These are phyloP conservation scores for Hydrochoerus hydrochaeris DNA, from an alignment of 2,113 vertebrate genomes.

Conservation along the genomic window DNA sequence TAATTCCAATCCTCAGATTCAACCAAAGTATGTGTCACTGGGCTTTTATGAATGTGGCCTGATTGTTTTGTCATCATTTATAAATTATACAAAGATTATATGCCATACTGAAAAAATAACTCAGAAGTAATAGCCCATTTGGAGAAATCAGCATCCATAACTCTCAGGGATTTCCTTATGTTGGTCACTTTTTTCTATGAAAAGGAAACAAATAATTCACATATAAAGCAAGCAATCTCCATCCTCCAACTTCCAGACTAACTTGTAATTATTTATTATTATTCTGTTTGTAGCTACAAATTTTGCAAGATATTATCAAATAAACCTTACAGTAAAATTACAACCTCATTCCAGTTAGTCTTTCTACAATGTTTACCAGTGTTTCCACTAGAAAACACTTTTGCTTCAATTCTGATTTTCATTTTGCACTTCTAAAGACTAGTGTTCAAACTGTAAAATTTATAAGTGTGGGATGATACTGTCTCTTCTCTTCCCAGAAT, in stretches of 20 bases:
- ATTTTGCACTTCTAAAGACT: background rate
- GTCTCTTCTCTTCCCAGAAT: background rate
- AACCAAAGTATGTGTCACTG: slow-evolving; percentile 88
- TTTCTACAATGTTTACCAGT: background rate
- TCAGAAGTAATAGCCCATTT: slow-evolving; percentile 79
- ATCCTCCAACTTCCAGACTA: background rate
- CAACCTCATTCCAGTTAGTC: background rate
- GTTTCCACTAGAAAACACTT: background rate
- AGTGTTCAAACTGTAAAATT: background rate
- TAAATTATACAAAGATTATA: slow-evolving; percentile 87
- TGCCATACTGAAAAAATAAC: slow-evolving; percentile 76
- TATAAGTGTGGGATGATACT: background rate
- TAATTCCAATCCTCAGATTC: slow-evolving; percentile 92
- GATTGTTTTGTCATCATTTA: slow-evolving; percentile 89
- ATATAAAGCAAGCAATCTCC: slow-evolving; percentile 61
- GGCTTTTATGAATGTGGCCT: slow-evolving; percentile 88
- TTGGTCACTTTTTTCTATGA: slow-evolving; percentile 58
- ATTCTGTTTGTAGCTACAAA: background rate
- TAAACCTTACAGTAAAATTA: background rate
- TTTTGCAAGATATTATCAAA: slow-evolving; percentile 6
- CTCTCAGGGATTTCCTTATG: slow-evolving; percentile 73
- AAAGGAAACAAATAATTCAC: slow-evolving; percentile 71
- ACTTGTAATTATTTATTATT: no score
- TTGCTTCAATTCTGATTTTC: background rate
- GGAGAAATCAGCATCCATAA: slow-evolving; percentile 79